Evolutionary conservation across 2,113 vertebrate species (phyloP), one percentile per base, ranked within the genome.

Genomic region (Corythaeola cristata): DNA sequence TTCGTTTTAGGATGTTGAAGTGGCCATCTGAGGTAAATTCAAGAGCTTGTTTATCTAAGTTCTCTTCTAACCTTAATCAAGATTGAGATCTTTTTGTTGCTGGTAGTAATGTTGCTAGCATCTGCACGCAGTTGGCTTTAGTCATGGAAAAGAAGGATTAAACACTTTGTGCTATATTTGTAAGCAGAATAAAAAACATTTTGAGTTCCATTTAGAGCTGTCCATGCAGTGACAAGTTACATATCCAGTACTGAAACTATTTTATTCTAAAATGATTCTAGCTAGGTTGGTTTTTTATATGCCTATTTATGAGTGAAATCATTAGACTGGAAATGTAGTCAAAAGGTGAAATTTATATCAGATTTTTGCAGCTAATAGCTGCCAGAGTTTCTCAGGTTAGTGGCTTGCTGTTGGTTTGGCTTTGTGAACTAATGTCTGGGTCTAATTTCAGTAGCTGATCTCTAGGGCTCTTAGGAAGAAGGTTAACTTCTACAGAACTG

Each of bases 101-200:
- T 64, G 74, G 80, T 86, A 45, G 41, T 67, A 41, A 19, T 72
- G 84, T 71, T 87, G 77, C 89, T 84, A 50, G 86, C 91, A 67
- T 87, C 76, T 62, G 76, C 5, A 1, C 0, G 0, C 77, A 20
- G 68, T 89, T 96, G 95, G 89, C 93, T 93, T 92, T 81, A 96
- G 89, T 50, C 64, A 35, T 91, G 96, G 94, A 89, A 95, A 96
- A 95, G 94, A 33, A 87, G 89, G 89, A 96, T 96, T 91, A 96
- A 94, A 95, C 89, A 72, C 80, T 96, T 75, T 15, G 91, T 80
- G 91, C 95, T 96, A 58, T 97, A 95, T 93, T 92, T 95, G 88
- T 90, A 93, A 88, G 85, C 92, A 94, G 90, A 97, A 91, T 92
- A 77, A 93, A 95, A 87, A 44, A 89, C 14, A 1, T 89, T 93